Base-by-base conservation (phyloP, 2,888 invertebrate genomes). In the Xanthorhoe designata region DNA sequence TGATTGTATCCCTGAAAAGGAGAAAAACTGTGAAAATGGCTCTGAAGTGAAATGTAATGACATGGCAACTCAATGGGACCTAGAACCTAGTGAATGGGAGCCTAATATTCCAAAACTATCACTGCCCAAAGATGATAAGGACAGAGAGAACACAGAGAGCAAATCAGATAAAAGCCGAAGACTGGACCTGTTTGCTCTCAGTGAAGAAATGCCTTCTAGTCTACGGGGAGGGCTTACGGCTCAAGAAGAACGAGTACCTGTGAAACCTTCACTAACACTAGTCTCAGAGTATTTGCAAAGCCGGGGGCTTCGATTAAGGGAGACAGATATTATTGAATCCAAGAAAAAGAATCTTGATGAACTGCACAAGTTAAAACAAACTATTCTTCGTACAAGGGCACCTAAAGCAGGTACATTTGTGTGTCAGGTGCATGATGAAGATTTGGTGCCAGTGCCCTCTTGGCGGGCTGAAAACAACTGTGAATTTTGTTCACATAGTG, bases 171-270 rank as follows among this genome's bases (percentile, higher is more conserved):
- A 84, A 71, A 85, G 70, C 68, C 89, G 83, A 75, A 83, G 78
- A 70, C 65, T 80, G 2, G 87, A 93, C 73, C 76, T 93, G 52
- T 93, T 93, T 87, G 92, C 92, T 9, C 69, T 92, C 3, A 93
- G 93, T 72, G 86, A 89, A 62, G 92, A 92, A 77, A 93, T 93
- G 92, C 92, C 90, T 10, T 83, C 86, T 15, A 89, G 88, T 69
- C 79, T 93, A 66, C 79, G 89, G 18, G 89, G 89, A 15, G 84
- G 85, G 3, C 61, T 78, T 10, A 75, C 73, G 8, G 76, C 75
- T 49, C 71, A 76, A 24, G 82, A 77, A 64, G 80, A 82, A 38
- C 76, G 76, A 64, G 69, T 71, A 18, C 75, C 78, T 47, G 53
- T 75, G 0, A 87, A 83, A 72, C 80, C 90, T 9, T 87, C 92